Evolutionary conservation across 2,888 invertebrate species (phyloP), one percentile per base, ranked within the genome.

Genomic region (Zaprionus obscuricornis): DNA sequence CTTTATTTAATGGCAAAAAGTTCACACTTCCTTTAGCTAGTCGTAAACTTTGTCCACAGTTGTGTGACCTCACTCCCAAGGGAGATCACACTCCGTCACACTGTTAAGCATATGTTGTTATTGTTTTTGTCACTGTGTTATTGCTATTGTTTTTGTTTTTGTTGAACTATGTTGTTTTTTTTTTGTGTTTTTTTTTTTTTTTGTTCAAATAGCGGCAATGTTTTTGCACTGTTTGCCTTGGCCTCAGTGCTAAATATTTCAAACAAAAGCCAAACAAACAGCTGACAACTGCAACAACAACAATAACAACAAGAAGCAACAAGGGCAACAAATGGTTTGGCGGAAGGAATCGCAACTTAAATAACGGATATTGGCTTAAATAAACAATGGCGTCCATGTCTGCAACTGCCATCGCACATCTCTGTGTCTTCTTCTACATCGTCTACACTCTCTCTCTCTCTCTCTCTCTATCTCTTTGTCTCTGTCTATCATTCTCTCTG

Each of bases 361-460:
- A 81, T 81, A 81, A 75, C 84, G 79, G 79, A 81, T 81, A 81
- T 81, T 81, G 84, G 82, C 82, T 81, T 84, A 84, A 81, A 81
- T 79, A 84, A 84, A 79, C 84, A 79, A 79, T 74, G 75, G 73
- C 66, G 62, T 57, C 40, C 55, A 57, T 66, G 73, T 58, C 64
- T 57, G 62, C 58, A 45, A 36, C 27, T n/a, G 46, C 7, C 50
- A 34, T 33, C 29, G 14, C 42, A 45, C 47, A 62, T 31, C 45
- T 31, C 49, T 22, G 7, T 6, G 22, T 22, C 7, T 7, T 22
- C 3, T 33, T 5, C 14, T 13, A 51, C 54, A 66, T 4, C 18
- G 17, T 34, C 11, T 26, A n/a, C 46, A 59, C 17, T 13, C 16
- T 11, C 40, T 20, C n/a, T 10, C 27, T 42, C 11, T n/a, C 31